These are phyloP conservation scores for Euthynnus affinis DNA, from an alignment of 2,797 vertebrate species.

Conservation along the genomic window DNA sequence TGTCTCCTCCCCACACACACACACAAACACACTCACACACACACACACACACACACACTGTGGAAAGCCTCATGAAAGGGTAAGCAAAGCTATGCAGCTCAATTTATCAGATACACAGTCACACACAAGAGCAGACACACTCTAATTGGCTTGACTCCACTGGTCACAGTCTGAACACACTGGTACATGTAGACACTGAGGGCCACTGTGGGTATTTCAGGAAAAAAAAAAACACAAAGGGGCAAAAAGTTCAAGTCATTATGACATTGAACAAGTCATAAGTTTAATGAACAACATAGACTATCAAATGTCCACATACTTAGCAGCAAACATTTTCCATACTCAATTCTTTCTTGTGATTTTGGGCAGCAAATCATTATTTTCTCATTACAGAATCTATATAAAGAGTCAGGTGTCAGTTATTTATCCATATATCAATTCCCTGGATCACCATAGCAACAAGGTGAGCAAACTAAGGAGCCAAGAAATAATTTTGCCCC, in stretches of 20 bases:
- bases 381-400: not conserved
- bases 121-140: slow-evolving; percentile 35
- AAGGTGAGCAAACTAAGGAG: not conserved
- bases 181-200: not conserved
- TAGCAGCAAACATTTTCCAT: not conserved
- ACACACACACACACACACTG: slow-evolving; percentile 14
- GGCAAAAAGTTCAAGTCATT: slow-evolving; percentile 12
- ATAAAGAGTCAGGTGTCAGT: not conserved
- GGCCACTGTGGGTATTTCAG: slow-evolving; percentile 11
- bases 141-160: slow-evolving; percentile 27
- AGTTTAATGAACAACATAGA: not conserved
- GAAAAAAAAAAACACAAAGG: not conserved
- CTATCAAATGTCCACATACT: not conserved
- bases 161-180: slow-evolving; percentile 26
- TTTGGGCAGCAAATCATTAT: not conserved
- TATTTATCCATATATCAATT: not conserved
- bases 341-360: not conserved
- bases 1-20: not conserved
- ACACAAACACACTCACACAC: not conserved
- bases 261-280: not conserved
- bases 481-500: not conserved
- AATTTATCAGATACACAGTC: slow-evolving; percentile 47
- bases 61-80: slow-evolving; percentile 17
- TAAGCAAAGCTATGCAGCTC: slow-evolving; percentile 30
- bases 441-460: not conserved